Evolutionary conservation across 2,888 invertebrate genomes (phyloP), one percentile per base, ranked within the genome.

Genomic region (Cerastoderma edule): DNA sequence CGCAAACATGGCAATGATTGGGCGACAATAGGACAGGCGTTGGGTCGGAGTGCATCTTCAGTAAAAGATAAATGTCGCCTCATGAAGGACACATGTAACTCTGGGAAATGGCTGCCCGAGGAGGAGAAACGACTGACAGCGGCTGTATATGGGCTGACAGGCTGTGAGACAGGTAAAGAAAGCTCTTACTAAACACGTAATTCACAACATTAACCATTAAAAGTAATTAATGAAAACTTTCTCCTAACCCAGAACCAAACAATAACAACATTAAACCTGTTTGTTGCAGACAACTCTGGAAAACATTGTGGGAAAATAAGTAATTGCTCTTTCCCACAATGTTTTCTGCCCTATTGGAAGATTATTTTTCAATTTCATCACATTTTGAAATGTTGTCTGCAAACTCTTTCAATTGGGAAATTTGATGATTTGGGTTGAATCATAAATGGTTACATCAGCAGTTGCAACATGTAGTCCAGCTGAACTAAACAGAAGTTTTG

Each of bases 31-130:
- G 93, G 93, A 5, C 86, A 89, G 27, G 90, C 89, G 4, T 81
- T 94, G 72, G 93, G 93, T 10, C 89, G 94, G 22, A 93, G 93
- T 88, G 93, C 94, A 1, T 92, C 93, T 3, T 93, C 93, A 13
- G 93, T 94, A 32, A 93, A 93, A 83, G 93, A 93, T 88, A 91
- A 93, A 67, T 93, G 93, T 85, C 89, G 94, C 5, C 88, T 93
- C 44, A 91, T 93, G 92, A 93, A 92, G 78, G 93, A 93, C 67
- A 92, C 92, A 48, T 93, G 93, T 84, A 93, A 93, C 78, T 89
- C 93, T 75, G 93, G 93, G 3, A 93, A 93, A 81, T 94, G 94
- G 94, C 85, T 91, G 19, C 90, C 92, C 22, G 92, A 93, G 48
- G 94, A 93, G 83, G 93, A 94, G 75, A 87, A 87, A 44, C 84